These are phyloP conservation scores for Carabus problematicus DNA, from an alignment of 2,888 invertebrate species.

Conservation along the genomic window DNA sequence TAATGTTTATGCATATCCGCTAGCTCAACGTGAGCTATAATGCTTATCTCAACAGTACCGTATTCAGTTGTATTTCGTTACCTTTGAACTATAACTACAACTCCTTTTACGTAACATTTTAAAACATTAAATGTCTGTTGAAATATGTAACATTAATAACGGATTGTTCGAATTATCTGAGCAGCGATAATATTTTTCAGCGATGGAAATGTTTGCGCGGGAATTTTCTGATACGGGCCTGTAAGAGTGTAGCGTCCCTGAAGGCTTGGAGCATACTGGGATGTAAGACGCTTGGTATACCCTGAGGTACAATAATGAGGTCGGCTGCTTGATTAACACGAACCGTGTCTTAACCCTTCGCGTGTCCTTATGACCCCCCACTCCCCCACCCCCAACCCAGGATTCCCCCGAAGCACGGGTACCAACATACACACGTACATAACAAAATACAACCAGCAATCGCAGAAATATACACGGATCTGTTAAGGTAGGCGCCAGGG, in stretches of 20 bases:
- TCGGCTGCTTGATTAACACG: slow-evolving; percentile 59
- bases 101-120: not conserved
- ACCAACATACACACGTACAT: slow-evolving; percentile 4
- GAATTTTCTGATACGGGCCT: slow-evolving; percentile 17
- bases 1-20: slow-evolving; percentile 43
- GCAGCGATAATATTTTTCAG: too few relatives aligned
- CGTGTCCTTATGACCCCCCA: slow-evolving; percentile 37
- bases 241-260: slow-evolving; percentile 13
- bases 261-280: not conserved
- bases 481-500: slow-evolving; percentile 9
- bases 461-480: not conserved
- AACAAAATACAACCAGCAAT: not conserved
- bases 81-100: not conserved
- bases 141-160: too few relatives aligned
- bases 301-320: slow-evolving; percentile 56
- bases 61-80: not conserved
- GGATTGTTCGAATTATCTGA: too few relatives aligned
- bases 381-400: slow-evolving; percentile 9
- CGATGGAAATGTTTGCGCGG: not conserved
- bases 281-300: slow-evolving; percentile 45
- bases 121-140: too few relatives aligned
- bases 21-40: slow-evolving; percentile 33
- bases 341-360: slow-evolving; percentile 49
- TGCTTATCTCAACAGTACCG: slow-evolving; percentile 34
- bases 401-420: not conserved